Percentiles rank a stretch among this genome's conserved stretches.
Conservation (phyloP, 1,140 invertebrate genomes). For the Melipona quadrifasciata region DNA sequence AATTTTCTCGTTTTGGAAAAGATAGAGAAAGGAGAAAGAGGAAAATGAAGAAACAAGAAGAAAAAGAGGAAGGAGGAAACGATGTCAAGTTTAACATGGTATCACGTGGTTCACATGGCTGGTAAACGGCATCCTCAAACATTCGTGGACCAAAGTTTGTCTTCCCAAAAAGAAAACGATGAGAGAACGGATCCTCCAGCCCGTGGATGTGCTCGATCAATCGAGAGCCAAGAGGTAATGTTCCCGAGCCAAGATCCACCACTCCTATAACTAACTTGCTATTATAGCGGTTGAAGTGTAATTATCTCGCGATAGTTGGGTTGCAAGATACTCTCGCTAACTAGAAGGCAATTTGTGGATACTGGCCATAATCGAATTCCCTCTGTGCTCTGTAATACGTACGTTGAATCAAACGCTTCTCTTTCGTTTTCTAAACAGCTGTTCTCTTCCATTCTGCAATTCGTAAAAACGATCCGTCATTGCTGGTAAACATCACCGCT, state of each 20-base stretch:
- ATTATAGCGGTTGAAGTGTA: slow-evolving; percentile 39
- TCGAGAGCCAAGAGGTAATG: background rate
- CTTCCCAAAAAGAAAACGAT: slow-evolving; percentile 16
- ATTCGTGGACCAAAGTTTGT: slow-evolving; percentile 10
- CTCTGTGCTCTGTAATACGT: background rate
- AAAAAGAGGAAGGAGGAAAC: background rate
- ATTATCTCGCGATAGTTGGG: slow-evolving; percentile 51
- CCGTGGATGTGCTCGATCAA: slow-evolving; percentile 26
- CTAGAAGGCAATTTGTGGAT: slow-evolving; percentile 44
- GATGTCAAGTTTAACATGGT: background rate
- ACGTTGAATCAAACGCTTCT: background rate
- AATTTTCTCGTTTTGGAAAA: background rate
- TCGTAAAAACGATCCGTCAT: background rate
- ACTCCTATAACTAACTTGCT: slow-evolving; percentile 49
- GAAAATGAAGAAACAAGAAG: background rate
- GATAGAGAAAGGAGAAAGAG: background rate
- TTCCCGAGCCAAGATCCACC: slow-evolving; percentile 14
- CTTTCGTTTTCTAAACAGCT: background rate
- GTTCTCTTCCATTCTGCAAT: background rate
- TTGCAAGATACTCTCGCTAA: slow-evolving; percentile 32
- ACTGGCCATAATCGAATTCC: slow-evolving; percentile 27
- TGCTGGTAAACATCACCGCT: background rate
- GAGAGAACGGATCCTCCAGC: background rate
- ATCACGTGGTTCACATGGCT: background rate
- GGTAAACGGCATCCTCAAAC: slow-evolving; percentile 6